Percentiles rank a stretch among this genome's conserved stretches.
phyloP scores from a whole-genome alignment of 2,797 vertebrate species.

The Centropyge bicolor region DNA sequence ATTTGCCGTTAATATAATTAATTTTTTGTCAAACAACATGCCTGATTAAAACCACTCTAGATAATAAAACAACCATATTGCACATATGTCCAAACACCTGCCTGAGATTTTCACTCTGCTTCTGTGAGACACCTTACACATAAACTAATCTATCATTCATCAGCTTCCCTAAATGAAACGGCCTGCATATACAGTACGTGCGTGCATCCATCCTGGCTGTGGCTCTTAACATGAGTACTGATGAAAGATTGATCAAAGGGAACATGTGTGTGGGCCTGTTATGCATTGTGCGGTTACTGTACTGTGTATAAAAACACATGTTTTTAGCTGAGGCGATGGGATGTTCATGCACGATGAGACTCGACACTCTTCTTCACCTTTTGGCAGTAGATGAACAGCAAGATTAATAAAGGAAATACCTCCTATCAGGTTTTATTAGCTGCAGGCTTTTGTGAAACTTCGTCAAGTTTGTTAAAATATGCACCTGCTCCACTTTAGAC shows the following conservation, averaged over 20 bases:
- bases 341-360: slow-evolving; percentile 11
- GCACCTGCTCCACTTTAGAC: background rate
- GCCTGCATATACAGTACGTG: background rate
- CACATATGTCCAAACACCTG: slow-evolving; percentile 56
- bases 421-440: slow-evolving; percentile 1
- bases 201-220: slow-evolving; percentile 19
- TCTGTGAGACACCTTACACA: slow-evolving; percentile 13
- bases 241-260: slow-evolving; percentile 73
- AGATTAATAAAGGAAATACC: background rate
- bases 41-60: slow-evolving; percentile 31
- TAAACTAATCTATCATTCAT: slow-evolving; percentile 67
- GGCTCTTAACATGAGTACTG: slow-evolving; percentile 44
- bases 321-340: slow-evolving; percentile 20
- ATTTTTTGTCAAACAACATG: background rate
- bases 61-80: slow-evolving; percentile 46
- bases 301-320: slow-evolving; percentile 32
- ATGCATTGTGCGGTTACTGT: slow-evolving; percentile 10
- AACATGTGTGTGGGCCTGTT: slow-evolving; percentile 41
- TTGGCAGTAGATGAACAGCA: background rate
- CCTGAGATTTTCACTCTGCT: slow-evolving; percentile 19
- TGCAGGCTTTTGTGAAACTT: slow-evolving; percentile 7
- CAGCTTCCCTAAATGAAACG: slow-evolving; percentile 35
- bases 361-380: background rate
- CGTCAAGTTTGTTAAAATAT: slow-evolving; percentile 15
- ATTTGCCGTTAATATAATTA: background rate